Conservation (phyloP, 2,888 invertebrate genomes). For the Oxystoma pomonae region DNA sequence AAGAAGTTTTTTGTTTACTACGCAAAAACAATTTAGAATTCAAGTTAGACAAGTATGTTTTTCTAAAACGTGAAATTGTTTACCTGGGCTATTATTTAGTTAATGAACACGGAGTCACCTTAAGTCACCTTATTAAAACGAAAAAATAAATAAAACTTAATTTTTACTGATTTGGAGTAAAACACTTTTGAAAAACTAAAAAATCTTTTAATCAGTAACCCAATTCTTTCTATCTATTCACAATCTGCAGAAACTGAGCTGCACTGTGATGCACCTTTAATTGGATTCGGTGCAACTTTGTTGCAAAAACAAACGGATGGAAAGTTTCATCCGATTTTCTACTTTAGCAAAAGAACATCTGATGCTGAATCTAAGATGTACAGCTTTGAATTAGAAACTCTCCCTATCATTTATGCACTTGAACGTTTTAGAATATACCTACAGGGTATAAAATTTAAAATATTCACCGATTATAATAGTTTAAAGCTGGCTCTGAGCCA, state of each 20-base stretch:
- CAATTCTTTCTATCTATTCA: slow-evolving; percentile 35
- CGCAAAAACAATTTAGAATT: no score
- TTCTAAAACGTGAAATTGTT: no score
- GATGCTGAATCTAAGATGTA: slow-evolving; percentile 33
- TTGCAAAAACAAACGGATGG: slow-evolving; percentile 34
- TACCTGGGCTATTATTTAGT: no score
- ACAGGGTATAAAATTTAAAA: slow-evolving; percentile 27
- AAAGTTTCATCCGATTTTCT: slow-evolving; percentile 35
- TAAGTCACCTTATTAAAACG: slow-evolving; percentile 28
- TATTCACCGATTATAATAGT: slow-evolving; percentile 22
- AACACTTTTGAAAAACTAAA: slow-evolving; percentile 22
- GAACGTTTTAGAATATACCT: slow-evolving; percentile 36
- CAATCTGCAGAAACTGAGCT: slow-evolving; percentile 36
- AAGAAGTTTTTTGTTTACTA: no score
- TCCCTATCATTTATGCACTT: slow-evolving; percentile 36
- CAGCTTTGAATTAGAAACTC: slow-evolving; percentile 35
- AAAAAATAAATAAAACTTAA: slow-evolving; percentile 25
- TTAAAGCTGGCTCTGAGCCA: not conserved
- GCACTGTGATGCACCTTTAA: slow-evolving; percentile 35
- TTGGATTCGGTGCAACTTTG: slow-evolving; percentile 36
- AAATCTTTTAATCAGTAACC: slow-evolving; percentile 21
- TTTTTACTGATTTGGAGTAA: slow-evolving; percentile 27
- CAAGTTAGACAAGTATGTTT: no score
- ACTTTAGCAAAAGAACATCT: slow-evolving; percentile 36
- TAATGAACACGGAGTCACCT: no score